Conservation (phyloP, 2,888 invertebrate species). For the Marasmarcha lunaedactyla region DNA sequence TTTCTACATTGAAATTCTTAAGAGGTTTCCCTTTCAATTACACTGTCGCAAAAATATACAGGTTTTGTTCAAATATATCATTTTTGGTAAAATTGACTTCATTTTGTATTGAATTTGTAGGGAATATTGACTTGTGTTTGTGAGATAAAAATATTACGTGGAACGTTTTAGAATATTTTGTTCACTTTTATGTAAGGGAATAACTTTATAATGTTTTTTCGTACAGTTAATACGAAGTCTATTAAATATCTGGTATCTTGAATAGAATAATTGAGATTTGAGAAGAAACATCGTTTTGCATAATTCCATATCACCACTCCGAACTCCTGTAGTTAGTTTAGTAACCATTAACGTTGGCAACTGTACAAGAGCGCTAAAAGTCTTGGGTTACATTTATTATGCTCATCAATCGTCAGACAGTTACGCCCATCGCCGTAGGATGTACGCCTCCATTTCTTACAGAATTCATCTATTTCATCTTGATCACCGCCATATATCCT, state of each 20-base stretch:
- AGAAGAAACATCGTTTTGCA: no score
- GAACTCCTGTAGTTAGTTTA: no score
- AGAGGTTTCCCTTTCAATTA: constrained; percentile 14
- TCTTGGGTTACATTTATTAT: neutral
- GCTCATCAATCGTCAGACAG: neutral
- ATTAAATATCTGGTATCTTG: no score
- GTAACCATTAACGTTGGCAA: neutral
- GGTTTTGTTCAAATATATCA: no score
- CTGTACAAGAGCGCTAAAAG: neutral
- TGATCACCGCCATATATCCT: neutral
- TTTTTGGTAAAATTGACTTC: neutral
- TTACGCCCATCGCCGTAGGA: neutral
- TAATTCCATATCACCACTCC: no score
- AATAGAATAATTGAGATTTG: no score
- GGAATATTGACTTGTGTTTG: no score
- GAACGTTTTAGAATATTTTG: no score
- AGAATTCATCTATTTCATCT: neutral
- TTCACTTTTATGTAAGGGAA: no score
- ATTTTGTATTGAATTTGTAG: neutral
- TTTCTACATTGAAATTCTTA: constrained; percentile 14
- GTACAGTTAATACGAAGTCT: no score
- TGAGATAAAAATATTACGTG: no score
- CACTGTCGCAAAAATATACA: neutral
- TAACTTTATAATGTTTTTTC: no score
- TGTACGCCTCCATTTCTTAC: neutral